Evolutionary conservation across 2,888 invertebrate species (phyloP).

Genomic region (Eupithecia subumbrata): DNA sequence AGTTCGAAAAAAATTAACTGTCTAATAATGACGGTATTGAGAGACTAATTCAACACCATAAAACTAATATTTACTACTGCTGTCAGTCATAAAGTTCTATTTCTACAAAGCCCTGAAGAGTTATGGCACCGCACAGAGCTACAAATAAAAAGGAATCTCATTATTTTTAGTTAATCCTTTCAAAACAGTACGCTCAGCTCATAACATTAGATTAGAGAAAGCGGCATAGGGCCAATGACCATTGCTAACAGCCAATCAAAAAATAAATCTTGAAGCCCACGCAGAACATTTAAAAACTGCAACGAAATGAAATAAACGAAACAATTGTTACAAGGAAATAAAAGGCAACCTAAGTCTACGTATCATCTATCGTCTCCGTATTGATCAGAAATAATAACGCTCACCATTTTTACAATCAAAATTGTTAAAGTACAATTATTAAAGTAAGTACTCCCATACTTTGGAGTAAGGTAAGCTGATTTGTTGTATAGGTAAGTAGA

Average conservation of each 20-base stretch:
- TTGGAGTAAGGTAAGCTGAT: too few species aligned
- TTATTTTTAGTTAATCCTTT: slow-evolving; percentile 33
- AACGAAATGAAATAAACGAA: not conserved
- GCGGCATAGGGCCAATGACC: not conserved
- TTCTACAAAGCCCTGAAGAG: slow-evolving; percentile 15
- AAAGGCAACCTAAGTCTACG: too few species aligned
- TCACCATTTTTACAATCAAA: too few species aligned
- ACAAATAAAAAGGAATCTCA: slow-evolving; percentile 16
- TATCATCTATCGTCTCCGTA: too few species aligned
- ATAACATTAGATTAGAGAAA: slow-evolving; percentile 18
- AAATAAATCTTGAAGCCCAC: not conserved
- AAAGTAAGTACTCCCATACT: too few species aligned
- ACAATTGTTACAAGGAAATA: not conserved
- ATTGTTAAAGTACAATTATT: too few species aligned
- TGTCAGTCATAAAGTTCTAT: slow-evolving; percentile 26
- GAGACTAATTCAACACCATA: not conserved
- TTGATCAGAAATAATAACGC: too few species aligned
- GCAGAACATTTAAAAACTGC: not conserved
- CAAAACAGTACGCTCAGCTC: slow-evolving; percentile 24
- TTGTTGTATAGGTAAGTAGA: too few species aligned
- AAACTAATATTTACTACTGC: slow-evolving; percentile 9
- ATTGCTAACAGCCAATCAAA: not conserved
- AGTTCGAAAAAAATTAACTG: not conserved
- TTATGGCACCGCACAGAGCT: slow-evolving; percentile 16
- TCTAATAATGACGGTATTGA: not conserved